phyloP scores from a whole-genome alignment of 2,888 invertebrate genomes.

The Coronaproctus castanopsis region DNA sequence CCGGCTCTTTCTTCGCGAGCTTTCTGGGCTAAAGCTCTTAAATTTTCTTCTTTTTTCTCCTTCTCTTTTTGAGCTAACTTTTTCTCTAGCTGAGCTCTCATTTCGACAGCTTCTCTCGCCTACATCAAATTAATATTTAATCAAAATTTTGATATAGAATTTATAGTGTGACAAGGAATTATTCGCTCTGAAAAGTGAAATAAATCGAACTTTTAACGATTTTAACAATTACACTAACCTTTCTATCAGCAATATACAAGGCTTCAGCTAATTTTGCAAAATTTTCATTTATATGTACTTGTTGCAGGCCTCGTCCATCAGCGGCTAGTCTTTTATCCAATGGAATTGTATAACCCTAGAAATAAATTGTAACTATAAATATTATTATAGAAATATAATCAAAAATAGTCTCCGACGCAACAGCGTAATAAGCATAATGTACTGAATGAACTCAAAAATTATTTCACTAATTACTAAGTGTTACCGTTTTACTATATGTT shows the following conservation, averaged over 20 bases:
- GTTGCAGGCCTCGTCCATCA: conserved; percentile 90
- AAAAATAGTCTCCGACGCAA: neutral
- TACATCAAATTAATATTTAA: too few species aligned
- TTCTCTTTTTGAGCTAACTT: conserved; percentile 94
- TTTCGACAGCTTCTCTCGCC: conserved; percentile 92
- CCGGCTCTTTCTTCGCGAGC: conserved; percentile 91
- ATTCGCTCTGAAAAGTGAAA: too few species aligned
- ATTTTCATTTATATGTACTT: conserved; percentile 95
- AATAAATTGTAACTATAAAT: neutral
- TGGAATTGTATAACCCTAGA: conserved; percentile 80
- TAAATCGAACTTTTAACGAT: too few species aligned
- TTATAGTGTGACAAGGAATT: too few species aligned
- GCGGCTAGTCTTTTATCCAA: conserved; percentile 94
- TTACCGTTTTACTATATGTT: too few species aligned
- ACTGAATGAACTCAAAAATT: neutral
- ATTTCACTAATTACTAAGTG: too few species aligned
- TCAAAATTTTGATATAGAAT: too few species aligned
- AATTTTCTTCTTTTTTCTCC: conserved; percentile 88
- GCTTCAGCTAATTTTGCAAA: conserved; percentile 97
- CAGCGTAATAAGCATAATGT: neutral
- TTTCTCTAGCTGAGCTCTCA: conserved; percentile 84
- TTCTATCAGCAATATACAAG: conserved; percentile 88
- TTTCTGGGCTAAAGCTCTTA: conserved; percentile 78
- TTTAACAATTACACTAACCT: conserved; percentile 36
- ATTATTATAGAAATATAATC: neutral